Evolutionary conservation across 2,888 invertebrate species (phyloP).

Genomic region (Malthinus flaveolus): DNA sequence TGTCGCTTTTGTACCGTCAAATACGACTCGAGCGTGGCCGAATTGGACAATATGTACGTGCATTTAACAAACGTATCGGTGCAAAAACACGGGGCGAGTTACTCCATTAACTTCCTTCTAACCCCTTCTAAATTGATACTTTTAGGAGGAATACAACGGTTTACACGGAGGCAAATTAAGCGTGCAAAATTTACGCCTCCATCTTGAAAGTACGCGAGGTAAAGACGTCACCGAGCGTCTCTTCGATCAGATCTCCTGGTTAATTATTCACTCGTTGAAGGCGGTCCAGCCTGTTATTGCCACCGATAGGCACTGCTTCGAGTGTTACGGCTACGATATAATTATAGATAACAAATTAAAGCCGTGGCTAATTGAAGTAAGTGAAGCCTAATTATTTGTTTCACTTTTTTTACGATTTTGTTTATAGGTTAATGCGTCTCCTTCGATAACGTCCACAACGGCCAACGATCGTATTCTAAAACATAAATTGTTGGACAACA

Average conservation of each 20-base stretch:
- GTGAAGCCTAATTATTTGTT: background rate
- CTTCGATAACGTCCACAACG: constrained; percentile 91
- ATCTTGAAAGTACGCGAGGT: constrained; percentile 88
- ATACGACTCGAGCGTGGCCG: constrained; percentile 86
- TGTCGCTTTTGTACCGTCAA: constrained; percentile 96
- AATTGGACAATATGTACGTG: constrained; percentile 90
- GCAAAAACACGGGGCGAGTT: constrained; percentile 89
- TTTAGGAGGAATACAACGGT: constrained; percentile 87
- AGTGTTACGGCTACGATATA: constrained; percentile 95
- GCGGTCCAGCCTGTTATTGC: constrained; percentile 92
- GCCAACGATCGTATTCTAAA: constrained; percentile 92
- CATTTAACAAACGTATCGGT: constrained; percentile 97
- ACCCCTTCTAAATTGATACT: constrained; percentile 8
- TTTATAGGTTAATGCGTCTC: constrained; percentile 87
- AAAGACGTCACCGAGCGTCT: constrained; percentile 85
- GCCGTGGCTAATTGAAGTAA: constrained; percentile 88
- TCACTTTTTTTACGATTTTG: too few species aligned
- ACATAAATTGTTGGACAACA: constrained; percentile 91
- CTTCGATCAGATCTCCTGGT: constrained; percentile 86
- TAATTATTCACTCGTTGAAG: constrained; percentile 90
- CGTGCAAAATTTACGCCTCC: constrained; percentile 85
- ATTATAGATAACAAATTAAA: constrained; percentile 93
- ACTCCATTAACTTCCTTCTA: background rate
- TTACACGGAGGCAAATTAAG: constrained; percentile 95
- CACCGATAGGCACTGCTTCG: constrained; percentile 89